Base-by-base conservation (phyloP, 2,113 vertebrate species). In the Dasypus novemcinctus region DNA sequence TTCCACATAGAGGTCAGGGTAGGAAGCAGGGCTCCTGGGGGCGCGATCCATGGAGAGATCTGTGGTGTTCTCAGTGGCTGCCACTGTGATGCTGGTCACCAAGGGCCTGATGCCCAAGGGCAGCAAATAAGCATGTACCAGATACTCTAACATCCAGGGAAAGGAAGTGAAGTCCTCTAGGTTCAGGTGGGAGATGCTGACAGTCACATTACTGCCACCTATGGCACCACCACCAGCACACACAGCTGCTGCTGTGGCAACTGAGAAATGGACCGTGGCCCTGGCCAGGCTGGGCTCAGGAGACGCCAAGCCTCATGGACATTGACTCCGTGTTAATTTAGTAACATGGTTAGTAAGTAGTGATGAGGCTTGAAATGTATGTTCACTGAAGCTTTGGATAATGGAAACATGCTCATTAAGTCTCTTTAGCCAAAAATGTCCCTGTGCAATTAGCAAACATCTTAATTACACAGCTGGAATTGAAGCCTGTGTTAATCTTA, bases 401-500 rank as follows among this genome's bases (percentile, higher is more conserved):
- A 63, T 52, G 21, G 66, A 91, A 87, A 72, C 90, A 71, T 57
- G n/a, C 49, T 87, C 52, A 43, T 88, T 84, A 90, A 75, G 23
- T 72, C 69, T 86, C 52, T 83, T 87, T 81, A 57, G 64, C 83
- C 52, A 89, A 49, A 93, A 68, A 41, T 63, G 21, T 91, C 68
- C 61, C 92, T 69, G 4, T 78, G 52, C 93, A 94, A 91, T 95
- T 95, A 91, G 64, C 43, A 95, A 79, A 80, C 59, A 90, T 95
- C 82, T 89, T 95, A 93, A 91, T 84, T 93, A 66, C 43, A 41
- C 41, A 81, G 36, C 89, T 87, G 75, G 10, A 96, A 78, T 90
- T 90, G 61, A 96, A 95, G 36, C 81, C 75, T 61, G 5, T 72
- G 13, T 46, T 84, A 68, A n/a, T 95, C 69, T 92, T 61, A 68